Percentiles rank a stretch among this genome's conserved stretches.
Conservation (phyloP, 2,113 vertebrate species). For the Crypturellus undulatus region DNA sequence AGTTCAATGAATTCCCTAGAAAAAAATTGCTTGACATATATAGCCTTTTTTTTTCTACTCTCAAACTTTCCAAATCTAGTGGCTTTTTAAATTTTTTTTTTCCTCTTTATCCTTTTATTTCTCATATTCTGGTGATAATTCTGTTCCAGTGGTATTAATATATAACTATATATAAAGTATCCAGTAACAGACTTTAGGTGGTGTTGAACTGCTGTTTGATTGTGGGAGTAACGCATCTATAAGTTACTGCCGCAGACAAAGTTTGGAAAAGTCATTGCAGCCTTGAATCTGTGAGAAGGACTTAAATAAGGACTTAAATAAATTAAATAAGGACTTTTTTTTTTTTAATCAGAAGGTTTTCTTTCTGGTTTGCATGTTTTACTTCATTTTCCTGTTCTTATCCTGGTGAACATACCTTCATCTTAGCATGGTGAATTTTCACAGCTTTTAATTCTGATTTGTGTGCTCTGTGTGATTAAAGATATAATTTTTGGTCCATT, state of each 20-base stretch:
- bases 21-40: neutral
- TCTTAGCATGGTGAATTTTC: neutral
- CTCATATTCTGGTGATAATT: neutral
- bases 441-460: neutral
- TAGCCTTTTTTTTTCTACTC: neutral
- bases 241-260: neutral
- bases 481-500: fast-evolving
- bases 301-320: neutral
- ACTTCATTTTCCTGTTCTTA: neutral
- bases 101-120: neutral
- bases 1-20: neutral
- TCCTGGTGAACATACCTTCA: neutral
- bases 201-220: neutral
- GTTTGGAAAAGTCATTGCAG: neutral
- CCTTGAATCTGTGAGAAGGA: neutral
- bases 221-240: neutral
- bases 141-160: neutral
- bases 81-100: neutral
- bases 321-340: neutral
- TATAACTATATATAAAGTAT: neutral
- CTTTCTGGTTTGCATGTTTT: neutral
- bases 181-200: neutral
- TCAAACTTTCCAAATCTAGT: neutral
- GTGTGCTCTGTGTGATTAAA: neutral
- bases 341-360: neutral